Evolutionary conservation across 2,113 vertebrate genomes (phyloP), one percentile per base, ranked within the genome.

Genomic region (Dicerorhinus sumatrensis): DNA sequence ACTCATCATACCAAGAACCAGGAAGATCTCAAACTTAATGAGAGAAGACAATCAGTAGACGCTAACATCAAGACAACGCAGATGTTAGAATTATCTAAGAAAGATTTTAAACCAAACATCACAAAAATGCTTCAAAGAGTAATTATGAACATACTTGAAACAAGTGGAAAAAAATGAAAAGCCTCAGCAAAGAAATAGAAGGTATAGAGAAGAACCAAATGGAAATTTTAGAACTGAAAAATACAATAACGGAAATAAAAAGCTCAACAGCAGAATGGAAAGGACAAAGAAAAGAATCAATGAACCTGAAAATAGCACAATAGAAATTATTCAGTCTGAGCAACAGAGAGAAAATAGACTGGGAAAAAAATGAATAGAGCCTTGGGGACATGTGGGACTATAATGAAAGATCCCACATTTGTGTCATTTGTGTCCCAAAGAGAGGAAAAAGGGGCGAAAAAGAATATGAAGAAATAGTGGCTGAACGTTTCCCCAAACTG

Each of bases 211-310:
- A 65, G 63, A 86, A 94, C 27, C n/a, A 81, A n/a, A 36, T 92
- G 69, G 75, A 84, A 93, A 88, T 79, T 91, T 81, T 89, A 95
- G 65, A 87, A 73, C 72, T 90, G 58, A 85, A 87, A 92, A 51
- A 81, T 65, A 81, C 2, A 79, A 5, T 81, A 87, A 88, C 31
- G 83, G 29, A 88, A 91, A 80, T 80, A 69, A 60, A 82, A 88
- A 85, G 29, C 67, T 81, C 27, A 88, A 72, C 56, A 95, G 63
- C 70, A 70, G 75, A 73, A 82, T 62, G 36, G 80, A 29, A 42
- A 90, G 27, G 58, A 62, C 18, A 69, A 75, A 77, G 56, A 42
- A 46, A 94, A 58, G 42, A 94, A 82, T 91, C 72, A 60, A 8
- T 48, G 80, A 97, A 77, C 36, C 90, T 62, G 48, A 79, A 89